Percentiles rank a stretch among this genome's conserved stretches.
Evolutionary conservation across 1,140 invertebrate species (phyloP).

Genomic region (Macrotrachela quadricornifera): DNA sequence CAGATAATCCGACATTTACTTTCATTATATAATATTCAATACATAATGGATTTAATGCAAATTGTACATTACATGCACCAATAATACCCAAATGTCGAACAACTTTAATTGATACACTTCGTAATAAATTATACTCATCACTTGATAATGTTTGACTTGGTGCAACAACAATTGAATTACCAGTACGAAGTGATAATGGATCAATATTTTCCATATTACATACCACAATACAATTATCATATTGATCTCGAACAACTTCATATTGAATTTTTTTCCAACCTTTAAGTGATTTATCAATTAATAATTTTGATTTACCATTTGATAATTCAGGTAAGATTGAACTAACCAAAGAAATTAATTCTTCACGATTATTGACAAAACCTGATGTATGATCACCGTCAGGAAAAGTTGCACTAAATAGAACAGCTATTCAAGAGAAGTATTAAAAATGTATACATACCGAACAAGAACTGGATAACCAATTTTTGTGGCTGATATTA

Average conservation of each 20-base stretch:
- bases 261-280: conserved; percentile 99
- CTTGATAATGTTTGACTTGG: conserved; percentile 93
- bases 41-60: conserved; percentile 74
- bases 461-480: conserved; percentile 85
- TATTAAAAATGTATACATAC: no score
- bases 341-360: conserved; percentile 52
- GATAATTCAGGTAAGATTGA: conserved; percentile 67
- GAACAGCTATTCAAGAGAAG: no score
- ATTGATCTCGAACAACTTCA: conserved; percentile 90
- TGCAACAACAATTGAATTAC: conserved; percentile 93
- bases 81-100: conserved; percentile 82
- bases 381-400: conserved; percentile 88
- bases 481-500: conserved; percentile 59
- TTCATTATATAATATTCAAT: conserved; percentile 49
- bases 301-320: no score
- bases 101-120: conserved; percentile 80
- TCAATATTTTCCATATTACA: conserved; percentile 98
- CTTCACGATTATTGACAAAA: conserved; percentile 70
- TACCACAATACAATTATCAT: conserved; percentile 90
- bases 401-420: conserved; percentile 57
- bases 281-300: conserved; percentile 90
- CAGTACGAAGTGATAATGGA: conserved; percentile 94
- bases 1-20: conserved; percentile 80
- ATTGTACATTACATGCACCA: conserved; percentile 98
- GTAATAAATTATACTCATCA: conserved; percentile 74